These are phyloP conservation scores for Hippocampus abdominalis DNA, from an alignment of 2,113 vertebrate genomes.

Conservation along the genomic window DNA sequence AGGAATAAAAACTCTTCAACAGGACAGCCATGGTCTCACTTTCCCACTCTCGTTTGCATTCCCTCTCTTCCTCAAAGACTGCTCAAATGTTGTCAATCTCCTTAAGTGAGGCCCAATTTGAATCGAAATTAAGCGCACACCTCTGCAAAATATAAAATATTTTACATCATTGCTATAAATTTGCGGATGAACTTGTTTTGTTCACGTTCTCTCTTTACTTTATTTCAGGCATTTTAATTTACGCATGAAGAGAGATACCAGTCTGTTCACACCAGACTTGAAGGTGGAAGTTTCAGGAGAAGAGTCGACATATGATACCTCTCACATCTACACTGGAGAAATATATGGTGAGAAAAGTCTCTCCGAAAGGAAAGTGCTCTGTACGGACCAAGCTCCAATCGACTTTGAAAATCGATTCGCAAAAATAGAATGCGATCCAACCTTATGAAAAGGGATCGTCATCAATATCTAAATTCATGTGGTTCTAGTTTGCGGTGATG, in stretches of 20 bases:
- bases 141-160: not conserved
- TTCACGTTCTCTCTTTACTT: conserved; percentile 16
- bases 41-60: conserved; percentile 33
- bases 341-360: conserved; percentile 81
- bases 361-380: not conserved
- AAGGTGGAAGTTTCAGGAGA: conserved; percentile 88
- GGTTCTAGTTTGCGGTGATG: too few species aligned
- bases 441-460: too few species aligned
- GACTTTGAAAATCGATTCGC: too few species aligned
- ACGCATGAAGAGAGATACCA: conserved; percentile 92
- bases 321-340: conserved; percentile 97
- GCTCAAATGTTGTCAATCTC: conserved; percentile 15
- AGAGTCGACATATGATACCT: conserved; percentile 86
- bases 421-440: too few species aligned
- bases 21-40: conserved; percentile 13
- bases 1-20: not conserved
- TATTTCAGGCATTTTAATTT: conserved; percentile 89
- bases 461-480: too few species aligned
- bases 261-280: conserved; percentile 87
- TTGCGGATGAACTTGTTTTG: not conserved
- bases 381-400: too few species aligned
- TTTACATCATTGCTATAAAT: not conserved
- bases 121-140: not conserved
- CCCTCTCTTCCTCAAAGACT: conserved; percentile 16
- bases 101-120: conserved; percentile 8